Evolutionary conservation across 2,113 vertebrate genomes (phyloP), one percentile per base, ranked within the genome.

Genomic region (Microcebus jonahi): DNA sequence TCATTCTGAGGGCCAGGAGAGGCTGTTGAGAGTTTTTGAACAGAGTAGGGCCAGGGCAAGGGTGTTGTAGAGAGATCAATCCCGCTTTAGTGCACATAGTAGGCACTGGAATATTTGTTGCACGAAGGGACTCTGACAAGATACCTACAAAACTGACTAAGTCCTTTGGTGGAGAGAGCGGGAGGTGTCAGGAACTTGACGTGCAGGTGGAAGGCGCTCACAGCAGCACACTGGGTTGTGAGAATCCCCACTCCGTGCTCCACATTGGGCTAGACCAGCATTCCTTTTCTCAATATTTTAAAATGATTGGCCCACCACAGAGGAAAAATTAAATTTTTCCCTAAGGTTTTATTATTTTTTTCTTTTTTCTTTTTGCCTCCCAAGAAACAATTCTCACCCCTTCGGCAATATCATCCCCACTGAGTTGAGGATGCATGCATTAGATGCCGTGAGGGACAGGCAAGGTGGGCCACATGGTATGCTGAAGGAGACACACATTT

Each of bases 271-370:
- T 50, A 50, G 48, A 81, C 20, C 50, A 76, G 23, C 4, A 17
- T 53, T 48, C 48, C 48, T 55, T 88, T 59, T 67, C 39, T 90
- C 76, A 70, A 10, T 18, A 12, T 50, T 76, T 81, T 36, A 83
- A 55, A 63, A 59, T 50, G 2, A 80, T 20, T 7, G 25, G 29
- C 27, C 63, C 11, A 29, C 6, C 3, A 6, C 8, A 61, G 50
- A 17, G 70, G 77, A 80, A 95, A 91, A 57, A 34, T 36, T 85
- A n/a, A n/a, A 77, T 67, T 75, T 92, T 14, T 67, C 34, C 25
- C 31, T 34, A 89, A 79, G 31, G 57, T 10, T 48, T 48, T 48
- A 48, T 48, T 48, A 48, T 75, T 80, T 77, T 71, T 70, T 36
- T 70, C 18, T 80, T 77, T 71, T 70, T 36, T 70, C 18, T 39